A percentile compares a stretch with the other conserved stretches of the same genome.
Conservation (phyloP, 2,888 invertebrate species). For the Subacronicta megacephala region DNA sequence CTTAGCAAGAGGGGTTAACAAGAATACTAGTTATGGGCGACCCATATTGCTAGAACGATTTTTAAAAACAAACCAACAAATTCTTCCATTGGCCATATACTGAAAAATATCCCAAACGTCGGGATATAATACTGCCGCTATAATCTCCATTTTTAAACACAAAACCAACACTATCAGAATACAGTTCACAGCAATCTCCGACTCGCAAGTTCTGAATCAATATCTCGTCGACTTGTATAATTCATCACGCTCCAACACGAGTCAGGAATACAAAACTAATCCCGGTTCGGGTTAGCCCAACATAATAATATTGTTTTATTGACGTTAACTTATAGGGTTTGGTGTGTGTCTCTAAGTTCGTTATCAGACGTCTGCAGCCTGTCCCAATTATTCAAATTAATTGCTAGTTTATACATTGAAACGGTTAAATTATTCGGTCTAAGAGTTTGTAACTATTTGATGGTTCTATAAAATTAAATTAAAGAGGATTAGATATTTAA, state of each 20-base stretch:
- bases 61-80: too few species aligned
- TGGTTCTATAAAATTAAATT: slow-evolving; percentile 1
- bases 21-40: too few species aligned
- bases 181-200: slow-evolving; percentile 47
- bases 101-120: too few species aligned
- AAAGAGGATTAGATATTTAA: too few species aligned
- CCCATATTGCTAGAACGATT: too few species aligned
- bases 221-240: slow-evolving; percentile 53
- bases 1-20: too few species aligned
- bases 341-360: slow-evolving; percentile 49
- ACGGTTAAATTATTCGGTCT: slow-evolving; percentile 37
- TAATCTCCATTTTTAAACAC: slow-evolving; percentile 7
- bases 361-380: slow-evolving; percentile 55
- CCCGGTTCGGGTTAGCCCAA: slow-evolving; percentile 49
- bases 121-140: too few species aligned
- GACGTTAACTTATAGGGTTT: slow-evolving; percentile 51
- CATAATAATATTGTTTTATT: slow-evolving; percentile 54
- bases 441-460: slow-evolving; percentile 16
- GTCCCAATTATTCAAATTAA: slow-evolving; percentile 54
- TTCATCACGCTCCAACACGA: slow-evolving; percentile 46
- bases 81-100: too few species aligned
- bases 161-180: slow-evolving; percentile 44
- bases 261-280: slow-evolving; percentile 52
- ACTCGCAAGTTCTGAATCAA: slow-evolving; percentile 55
- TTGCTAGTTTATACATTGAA: slow-evolving; percentile 39